Conservation (phyloP, 2,888 invertebrate species). For the Pyrgus malvae region DNA sequence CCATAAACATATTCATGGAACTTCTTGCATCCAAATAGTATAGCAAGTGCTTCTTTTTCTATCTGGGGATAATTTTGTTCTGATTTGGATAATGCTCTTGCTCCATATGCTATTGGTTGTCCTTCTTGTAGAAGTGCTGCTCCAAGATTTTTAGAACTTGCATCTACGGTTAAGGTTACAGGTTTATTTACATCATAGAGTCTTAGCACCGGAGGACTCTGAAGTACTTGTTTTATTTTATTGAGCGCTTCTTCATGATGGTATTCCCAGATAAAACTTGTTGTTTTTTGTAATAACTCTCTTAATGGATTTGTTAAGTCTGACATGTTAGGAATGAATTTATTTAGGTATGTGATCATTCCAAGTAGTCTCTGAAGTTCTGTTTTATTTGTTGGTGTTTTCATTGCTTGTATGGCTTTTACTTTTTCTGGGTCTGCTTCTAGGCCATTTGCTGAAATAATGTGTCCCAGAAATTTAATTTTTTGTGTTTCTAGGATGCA, state of each 20-base stretch:
- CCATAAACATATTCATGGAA: not conserved
- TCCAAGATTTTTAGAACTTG: not conserved
- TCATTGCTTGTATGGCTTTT: slow-evolving; percentile 29
- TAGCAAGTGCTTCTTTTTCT: not conserved
- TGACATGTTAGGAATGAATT: slow-evolving; percentile 27
- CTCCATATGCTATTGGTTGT: slow-evolving; percentile 28
- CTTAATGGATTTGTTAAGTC: slow-evolving; percentile 18
- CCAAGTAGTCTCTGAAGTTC: slow-evolving; percentile 29
- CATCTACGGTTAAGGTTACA: slow-evolving; percentile 4
- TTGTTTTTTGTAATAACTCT: slow-evolving; percentile 21
- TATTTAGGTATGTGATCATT: slow-evolving; percentile 28
- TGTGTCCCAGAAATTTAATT: slow-evolving; percentile 23
- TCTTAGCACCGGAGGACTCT: not conserved
- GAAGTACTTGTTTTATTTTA: not conserved
- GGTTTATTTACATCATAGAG: slow-evolving; percentile 6
- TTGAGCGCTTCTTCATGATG: slow-evolving; percentile 1
- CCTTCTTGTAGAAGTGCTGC: slow-evolving; percentile 29
- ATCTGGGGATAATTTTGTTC: not conserved
- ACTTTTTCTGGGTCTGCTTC: slow-evolving; percentile 33
- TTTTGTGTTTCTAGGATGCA: slow-evolving; percentile 20
- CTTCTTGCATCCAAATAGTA: not conserved
- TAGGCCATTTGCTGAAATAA: slow-evolving; percentile 23
- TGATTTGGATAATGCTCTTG: slow-evolving; percentile 6
- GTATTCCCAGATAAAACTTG: slow-evolving; percentile 4
- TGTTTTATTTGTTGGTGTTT: slow-evolving; percentile 30